Evolutionary conservation across 2,797 vertebrate genomes (phyloP), one percentile per base, ranked within the genome.

Genomic region (Channa striata): DNA sequence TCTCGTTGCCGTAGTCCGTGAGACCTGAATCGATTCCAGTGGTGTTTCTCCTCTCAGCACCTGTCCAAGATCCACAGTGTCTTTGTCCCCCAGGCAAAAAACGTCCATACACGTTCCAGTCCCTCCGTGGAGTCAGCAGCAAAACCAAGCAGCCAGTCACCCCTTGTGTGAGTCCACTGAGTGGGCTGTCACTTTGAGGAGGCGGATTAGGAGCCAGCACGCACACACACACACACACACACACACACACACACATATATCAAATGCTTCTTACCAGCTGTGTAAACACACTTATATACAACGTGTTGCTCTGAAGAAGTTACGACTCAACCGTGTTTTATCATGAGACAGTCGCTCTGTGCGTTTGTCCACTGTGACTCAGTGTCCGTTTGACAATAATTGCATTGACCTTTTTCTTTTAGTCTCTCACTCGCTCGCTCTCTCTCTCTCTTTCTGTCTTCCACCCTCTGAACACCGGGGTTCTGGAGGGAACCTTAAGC

Each of bases 171-270:
- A 71, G 40, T 69, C 82, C 85, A 0, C 51, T 52, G 70, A 81
- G 84, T 85, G 76, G 43, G 61, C 86, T 49, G 87, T 85, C 71
- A 71, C 76, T 88, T 68, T 69, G 68, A 75, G 78, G 76, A 80
- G 81, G 77, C 70, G 64, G 87, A 87, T 87, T 82, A 89, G 77
- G 65, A 68, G 63, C 63, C 37, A 59, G 70, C n/a, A 59, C 33
- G 44, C 53, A 80, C 60, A 76, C 58, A 68, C 44, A 33, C 16
- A 17, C 25, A 30, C 44, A 72, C 50, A 60, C 40, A 61, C 51
- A 60, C 59, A 59, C 47, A 56, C 33, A 56, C 8, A 40, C 39
- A 40, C 39, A 40, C 39, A 13, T 11, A 40, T 11, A 40, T 11
- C 6, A 75, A 58, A 66, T 72, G 52, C 39, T 59, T 73, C 48